Conservation (phyloP, 2,888 invertebrate genomes). For the Drosophila multiciliata region DNA sequence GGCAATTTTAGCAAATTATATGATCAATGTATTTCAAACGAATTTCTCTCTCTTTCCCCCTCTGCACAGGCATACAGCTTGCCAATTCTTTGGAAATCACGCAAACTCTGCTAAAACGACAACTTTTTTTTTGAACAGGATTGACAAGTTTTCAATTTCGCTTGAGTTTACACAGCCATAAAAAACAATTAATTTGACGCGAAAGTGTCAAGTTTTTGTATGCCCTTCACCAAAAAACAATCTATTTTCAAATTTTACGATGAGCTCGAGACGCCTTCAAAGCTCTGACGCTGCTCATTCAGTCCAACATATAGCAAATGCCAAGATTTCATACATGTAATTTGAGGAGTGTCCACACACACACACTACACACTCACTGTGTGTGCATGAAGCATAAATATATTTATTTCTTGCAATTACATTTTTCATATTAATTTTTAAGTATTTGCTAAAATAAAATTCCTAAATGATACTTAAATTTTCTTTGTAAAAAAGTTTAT, state of each 20-base stretch:
- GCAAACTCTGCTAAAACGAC: conserved; percentile 46
- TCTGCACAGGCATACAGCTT: conserved; percentile 23
- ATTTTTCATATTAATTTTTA: conserved; percentile 1
- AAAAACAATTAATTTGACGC: conserved; percentile 37
- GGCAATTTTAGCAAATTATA: conserved; percentile 65
- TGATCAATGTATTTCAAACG: conserved; percentile 64
- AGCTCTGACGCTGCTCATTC: conserved; percentile 22
- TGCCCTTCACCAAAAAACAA: conserved; percentile 69
- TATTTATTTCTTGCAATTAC: background rate
- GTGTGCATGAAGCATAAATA: conserved; percentile 1
- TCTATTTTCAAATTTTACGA: conserved; percentile 51
- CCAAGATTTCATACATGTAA: conserved; percentile 28
- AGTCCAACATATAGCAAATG: conserved; percentile 9
- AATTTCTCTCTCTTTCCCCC: conserved; percentile 12
- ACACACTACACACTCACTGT: background rate
- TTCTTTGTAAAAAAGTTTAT: background rate
- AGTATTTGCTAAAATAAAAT: background rate
- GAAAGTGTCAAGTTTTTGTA: conserved; percentile 70
- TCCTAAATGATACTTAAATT: background rate
- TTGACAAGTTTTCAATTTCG: conserved; percentile 66
- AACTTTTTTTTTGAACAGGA: conserved; percentile 50
- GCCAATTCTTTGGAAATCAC: conserved; percentile 57
- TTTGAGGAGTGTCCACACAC: conserved; percentile 30
- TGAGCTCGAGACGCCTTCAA: conserved; percentile 16
- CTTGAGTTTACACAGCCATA: conserved; percentile 42